Evolutionary conservation across 2,113 vertebrate genomes (phyloP).

Genomic region (Paradoxurus hermaphroditus): DNA sequence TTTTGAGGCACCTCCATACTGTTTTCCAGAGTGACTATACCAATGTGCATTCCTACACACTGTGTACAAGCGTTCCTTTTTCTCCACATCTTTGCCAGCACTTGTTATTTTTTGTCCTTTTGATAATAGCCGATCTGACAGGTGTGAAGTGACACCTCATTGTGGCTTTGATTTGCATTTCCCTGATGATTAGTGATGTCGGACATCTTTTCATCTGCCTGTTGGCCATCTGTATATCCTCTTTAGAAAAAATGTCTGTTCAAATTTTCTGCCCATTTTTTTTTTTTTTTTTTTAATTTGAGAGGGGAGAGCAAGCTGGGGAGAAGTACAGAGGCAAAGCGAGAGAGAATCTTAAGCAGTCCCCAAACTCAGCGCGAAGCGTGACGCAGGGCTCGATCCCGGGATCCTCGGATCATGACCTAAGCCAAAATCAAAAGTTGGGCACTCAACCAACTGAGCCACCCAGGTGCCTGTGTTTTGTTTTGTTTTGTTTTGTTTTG

Average conservation of each 20-base stretch:
- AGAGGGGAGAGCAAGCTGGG: too few species aligned
- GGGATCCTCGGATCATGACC: too few species aligned
- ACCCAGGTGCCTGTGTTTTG: too few species aligned
- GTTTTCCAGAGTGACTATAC: background rate
- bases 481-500: background rate
- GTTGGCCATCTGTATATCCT: background rate
- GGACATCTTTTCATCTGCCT: background rate
- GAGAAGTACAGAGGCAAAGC: too few species aligned
- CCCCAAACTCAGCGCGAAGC: too few species aligned
- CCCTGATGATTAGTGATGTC: background rate
- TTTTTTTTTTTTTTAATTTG: background rate
- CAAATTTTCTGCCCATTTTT: background rate
- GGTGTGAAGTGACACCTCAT: background rate
- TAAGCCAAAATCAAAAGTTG: too few species aligned
- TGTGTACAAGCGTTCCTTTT: background rate
- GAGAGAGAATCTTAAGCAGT: too few species aligned
- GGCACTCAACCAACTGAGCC: too few species aligned
- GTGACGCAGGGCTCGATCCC: too few species aligned
- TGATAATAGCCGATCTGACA: background rate
- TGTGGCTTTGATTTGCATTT: background rate
- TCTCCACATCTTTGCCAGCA: background rate
- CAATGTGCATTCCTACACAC: background rate
- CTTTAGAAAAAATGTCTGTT: background rate
- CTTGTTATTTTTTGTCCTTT: background rate
- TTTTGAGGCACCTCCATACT: background rate